phyloP scores from a whole-genome alignment of 92 coral and sea anemone species.

The Ricordea florida region DNA sequence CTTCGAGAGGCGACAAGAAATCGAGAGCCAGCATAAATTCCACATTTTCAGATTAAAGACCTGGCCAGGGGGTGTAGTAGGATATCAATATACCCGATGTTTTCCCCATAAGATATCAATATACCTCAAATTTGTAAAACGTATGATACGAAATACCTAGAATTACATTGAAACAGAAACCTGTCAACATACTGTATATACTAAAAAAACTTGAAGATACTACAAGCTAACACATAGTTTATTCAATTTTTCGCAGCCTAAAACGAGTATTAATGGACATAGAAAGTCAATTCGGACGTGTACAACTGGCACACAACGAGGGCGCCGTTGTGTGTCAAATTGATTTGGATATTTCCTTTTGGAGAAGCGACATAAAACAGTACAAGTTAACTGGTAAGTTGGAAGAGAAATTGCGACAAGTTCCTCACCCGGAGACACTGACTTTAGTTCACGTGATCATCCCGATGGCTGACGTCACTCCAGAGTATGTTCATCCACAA shows the following conservation, averaged over 20 bases:
- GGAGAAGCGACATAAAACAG: slow-evolving; percentile 36
- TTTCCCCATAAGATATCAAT: too few relatives aligned
- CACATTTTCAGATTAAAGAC: too few relatives aligned
- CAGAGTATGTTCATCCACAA: slow-evolving; percentile 69
- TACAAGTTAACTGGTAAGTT: slow-evolving; percentile 16
- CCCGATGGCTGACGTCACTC: slow-evolving; percentile 83
- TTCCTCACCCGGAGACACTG: slow-evolving; percentile 68
- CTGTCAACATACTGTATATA: neutral
- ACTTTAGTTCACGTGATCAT: slow-evolving; percentile 68
- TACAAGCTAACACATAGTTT: too few relatives aligned
- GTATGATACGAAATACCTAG: too few relatives aligned
- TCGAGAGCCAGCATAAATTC: too few relatives aligned
- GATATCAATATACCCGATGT: too few relatives aligned
- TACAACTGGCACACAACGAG: slow-evolving; percentile 44
- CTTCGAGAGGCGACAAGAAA: too few relatives aligned
- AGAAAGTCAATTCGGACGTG: slow-evolving; percentile 42
- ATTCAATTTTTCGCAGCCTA: slow-evolving; percentile 10
- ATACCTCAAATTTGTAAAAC: too few relatives aligned
- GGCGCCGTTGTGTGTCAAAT: slow-evolving; percentile 44
- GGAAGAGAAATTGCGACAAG: neutral
- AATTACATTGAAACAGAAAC: too few relatives aligned
- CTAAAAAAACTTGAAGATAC: neutral
- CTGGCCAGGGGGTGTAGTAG: too few relatives aligned
- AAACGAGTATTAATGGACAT: slow-evolving; percentile 36
- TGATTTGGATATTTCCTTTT: slow-evolving; percentile 73